Base-by-base conservation (phyloP, 2,797 vertebrate species). In the Clarias platycephalus region DNA sequence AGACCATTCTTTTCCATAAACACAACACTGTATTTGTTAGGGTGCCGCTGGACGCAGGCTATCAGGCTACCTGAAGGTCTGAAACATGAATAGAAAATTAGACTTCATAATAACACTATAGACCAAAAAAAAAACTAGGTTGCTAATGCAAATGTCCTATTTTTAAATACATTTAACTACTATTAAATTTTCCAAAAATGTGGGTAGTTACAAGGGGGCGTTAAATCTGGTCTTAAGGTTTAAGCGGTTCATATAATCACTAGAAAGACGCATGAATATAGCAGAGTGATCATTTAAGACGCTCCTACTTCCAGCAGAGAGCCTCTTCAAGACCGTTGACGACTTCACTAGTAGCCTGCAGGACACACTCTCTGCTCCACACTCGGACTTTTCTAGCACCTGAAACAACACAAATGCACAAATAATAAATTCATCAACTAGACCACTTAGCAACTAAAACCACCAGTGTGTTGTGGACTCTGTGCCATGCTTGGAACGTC, bases 1-100 rank as follows among this genome's bases (percentile, higher is more conserved):
- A 99, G 96, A 13, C 98, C 98, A 34, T 99, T 99, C 93, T 97
- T 98, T 93, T 99, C 98, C 94, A 99, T 89, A 91, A 99, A 99
- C 83, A 99, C 94, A 88, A 99, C 95, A 20, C 96, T 96, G 72
- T 97, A 94, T 85, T 97, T 97, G 92, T 98, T 98, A 81, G 95
- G 96, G 66, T 96, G 98, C 57, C 96, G 94, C 90, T 97, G 97
- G 0, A 96, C 96, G 84, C 96, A 96, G 2, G 96, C 96, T 67
- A 99, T 97, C 87, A 99, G 89, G 88, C 95, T 97, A 67, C 98
- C 97, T 0, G 97, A 97, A 0, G 98, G 97, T 87, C 98, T 99
- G 90, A 84, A 90, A 89, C 67, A 78, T 53, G 67, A 3, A 15
- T n/a, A 18, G 40, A 5, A 53, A 24, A 16, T 49, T 28, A 66